Evolutionary conservation across 2,888 invertebrate genomes (phyloP), one percentile per base, ranked within the genome.

Genomic region (Xestia sexstrigata): DNA sequence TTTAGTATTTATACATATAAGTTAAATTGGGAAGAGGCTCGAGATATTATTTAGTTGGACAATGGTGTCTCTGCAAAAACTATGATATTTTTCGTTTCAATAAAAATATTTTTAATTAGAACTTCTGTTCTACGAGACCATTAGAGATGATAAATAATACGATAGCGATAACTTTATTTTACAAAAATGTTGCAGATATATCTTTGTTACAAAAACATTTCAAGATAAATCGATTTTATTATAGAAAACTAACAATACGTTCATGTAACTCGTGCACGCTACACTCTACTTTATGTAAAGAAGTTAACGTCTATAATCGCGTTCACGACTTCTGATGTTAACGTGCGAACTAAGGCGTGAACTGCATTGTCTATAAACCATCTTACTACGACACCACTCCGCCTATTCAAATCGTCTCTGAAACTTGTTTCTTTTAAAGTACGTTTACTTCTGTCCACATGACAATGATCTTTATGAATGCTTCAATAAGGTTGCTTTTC

Each of bases 11-110:
- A 87, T 89, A 86, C 63, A 82, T 86, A 76, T 83, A 83, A 84
- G 74, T 84, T 86, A 80, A 87, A 84, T 86, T 86, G 87, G 88
- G 87, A 85, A 89, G 89, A 89, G 88, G 89, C 89, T 89, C 80
- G 81, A 78, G 78, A 82, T 84, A 84, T 81, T 83, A 82, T 84
- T 86, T 86, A 87, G 81, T 83, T 79, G 26, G 45, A 45, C 77
- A 66, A 67, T 72, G 83, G 60, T 84, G 68, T 71, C 81, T 86
- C 82, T 79, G 76, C 55, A 69, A 73, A 71, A n/a, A 66, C 69
- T 62, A 55, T n/a, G 13, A 39, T 30, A 55, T 70, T 67, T 70
- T 49, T 35, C 15, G n/a, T 78, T 77, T n/a, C 15, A 47, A 58
- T 49, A 15, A 13, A 45, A 30, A 45, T 72, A 49, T 35, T 42